Conservation (phyloP, 2,113 vertebrate species). For the Chroicocephalus ridibundus region DNA sequence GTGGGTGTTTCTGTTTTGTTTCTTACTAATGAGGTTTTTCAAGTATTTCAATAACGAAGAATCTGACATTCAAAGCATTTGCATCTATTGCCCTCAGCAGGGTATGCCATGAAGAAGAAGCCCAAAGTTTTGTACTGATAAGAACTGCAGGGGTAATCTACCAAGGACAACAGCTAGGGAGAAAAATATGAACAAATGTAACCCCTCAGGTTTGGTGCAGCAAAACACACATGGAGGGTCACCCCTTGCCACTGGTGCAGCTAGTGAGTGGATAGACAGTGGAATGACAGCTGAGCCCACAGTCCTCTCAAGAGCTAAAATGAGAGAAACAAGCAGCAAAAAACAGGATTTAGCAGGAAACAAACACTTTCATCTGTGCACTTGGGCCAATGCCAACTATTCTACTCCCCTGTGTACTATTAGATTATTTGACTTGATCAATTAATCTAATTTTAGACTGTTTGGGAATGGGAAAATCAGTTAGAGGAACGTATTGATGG, state of each 20-base stretch:
- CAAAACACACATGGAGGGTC: neutral
- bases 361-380: neutral
- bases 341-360: neutral
- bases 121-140: neutral
- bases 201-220: neutral
- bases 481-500: neutral
- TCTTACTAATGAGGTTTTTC: conserved; percentile 66
- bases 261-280: neutral
- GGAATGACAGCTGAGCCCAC: neutral
- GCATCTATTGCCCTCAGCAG: conserved; percentile 54
- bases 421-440: neutral
- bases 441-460: conserved; percentile 12
- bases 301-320: neutral
- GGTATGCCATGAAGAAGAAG: neutral
- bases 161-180: conserved; percentile 9
- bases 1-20: conserved; percentile 63
- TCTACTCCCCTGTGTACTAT: neutral
- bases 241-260: neutral
- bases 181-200: neutral
- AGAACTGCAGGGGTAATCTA: neutral
- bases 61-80: conserved; percentile 12
- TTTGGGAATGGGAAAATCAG: neutral
- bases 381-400: neutral
- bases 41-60: conserved; percentile 63
- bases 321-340: neutral